Conservation (phyloP, 2,888 invertebrate genomes). For the Adineta ricciae region DNA sequence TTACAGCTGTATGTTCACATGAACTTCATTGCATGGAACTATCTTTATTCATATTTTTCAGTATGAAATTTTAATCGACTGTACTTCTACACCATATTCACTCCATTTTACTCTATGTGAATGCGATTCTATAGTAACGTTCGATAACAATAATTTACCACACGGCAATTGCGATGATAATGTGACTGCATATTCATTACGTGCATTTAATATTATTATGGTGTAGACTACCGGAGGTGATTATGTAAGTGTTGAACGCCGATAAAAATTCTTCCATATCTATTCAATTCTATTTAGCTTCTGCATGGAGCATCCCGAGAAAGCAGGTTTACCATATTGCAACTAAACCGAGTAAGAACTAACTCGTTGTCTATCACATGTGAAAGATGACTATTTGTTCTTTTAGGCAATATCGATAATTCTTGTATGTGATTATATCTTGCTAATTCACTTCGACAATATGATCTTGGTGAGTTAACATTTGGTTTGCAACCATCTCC, state of each 20-base stretch:
- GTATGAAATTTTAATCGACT: neutral
- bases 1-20: neutral
- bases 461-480: too few relatives aligned
- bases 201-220: neutral
- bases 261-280: too few relatives aligned
- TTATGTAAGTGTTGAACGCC: neutral
- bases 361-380: too few relatives aligned
- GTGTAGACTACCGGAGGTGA: slow-evolving; percentile 31
- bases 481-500: too few relatives aligned
- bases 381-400: too few relatives aligned
- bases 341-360: too few relatives aligned
- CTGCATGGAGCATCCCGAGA: too few relatives aligned
- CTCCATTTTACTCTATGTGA: slow-evolving; percentile 25
- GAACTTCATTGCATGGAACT: neutral
- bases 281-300: too few relatives aligned
- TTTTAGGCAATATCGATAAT: too few relatives aligned
- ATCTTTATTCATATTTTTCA: neutral
- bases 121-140: neutral
- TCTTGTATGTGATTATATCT: too few relatives aligned
- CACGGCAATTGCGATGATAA: neutral
- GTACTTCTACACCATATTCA: neutral
- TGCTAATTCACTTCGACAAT: too few relatives aligned
- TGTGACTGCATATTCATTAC: neutral
- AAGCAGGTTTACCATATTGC: too few relatives aligned
- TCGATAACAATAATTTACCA: neutral